Percentiles rank a stretch among this genome's conserved stretches.
Evolutionary conservation across 2,113 vertebrate species (phyloP).

Genomic region (Bothrops jararaca): DNA sequence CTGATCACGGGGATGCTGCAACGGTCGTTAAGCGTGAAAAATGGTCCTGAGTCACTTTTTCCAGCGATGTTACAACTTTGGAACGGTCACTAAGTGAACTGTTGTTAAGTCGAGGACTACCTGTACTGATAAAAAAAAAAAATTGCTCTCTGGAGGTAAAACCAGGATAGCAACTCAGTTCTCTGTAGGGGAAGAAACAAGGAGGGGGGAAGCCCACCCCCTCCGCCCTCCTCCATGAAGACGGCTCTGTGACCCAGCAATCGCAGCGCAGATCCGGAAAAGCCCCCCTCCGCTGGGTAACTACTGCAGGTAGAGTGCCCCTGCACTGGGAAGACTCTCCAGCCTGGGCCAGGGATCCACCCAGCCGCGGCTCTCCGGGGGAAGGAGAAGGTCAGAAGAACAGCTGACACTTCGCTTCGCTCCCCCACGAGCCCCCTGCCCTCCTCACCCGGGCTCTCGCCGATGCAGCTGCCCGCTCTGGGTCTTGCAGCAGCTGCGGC

Average conservation of each 20-base stretch:
- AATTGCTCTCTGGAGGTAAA: background rate
- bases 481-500: background rate
- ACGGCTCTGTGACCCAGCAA: background rate
- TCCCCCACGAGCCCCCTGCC: conserved; percentile 20
- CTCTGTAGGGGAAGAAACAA: background rate
- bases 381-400: background rate
- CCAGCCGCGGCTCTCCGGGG: no score
- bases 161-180: background rate
- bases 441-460: background rate
- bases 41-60: background rate
- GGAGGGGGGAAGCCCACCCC: background rate
- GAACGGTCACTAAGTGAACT: no score
- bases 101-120: no score
- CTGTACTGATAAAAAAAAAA: no score
- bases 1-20: background rate
- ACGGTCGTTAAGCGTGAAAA: background rate
- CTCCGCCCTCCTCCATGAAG: background rate
- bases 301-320: background rate
- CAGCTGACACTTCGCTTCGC: background rate
- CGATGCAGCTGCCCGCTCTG: background rate
- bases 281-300: background rate
- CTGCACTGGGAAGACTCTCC: background rate
- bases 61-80: no score
- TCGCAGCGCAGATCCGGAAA: background rate
- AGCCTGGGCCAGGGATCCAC: no score